phyloP scores from a whole-genome alignment of 2,113 vertebrate genomes.

The Calyptommatus sinebrachiatus region DNA sequence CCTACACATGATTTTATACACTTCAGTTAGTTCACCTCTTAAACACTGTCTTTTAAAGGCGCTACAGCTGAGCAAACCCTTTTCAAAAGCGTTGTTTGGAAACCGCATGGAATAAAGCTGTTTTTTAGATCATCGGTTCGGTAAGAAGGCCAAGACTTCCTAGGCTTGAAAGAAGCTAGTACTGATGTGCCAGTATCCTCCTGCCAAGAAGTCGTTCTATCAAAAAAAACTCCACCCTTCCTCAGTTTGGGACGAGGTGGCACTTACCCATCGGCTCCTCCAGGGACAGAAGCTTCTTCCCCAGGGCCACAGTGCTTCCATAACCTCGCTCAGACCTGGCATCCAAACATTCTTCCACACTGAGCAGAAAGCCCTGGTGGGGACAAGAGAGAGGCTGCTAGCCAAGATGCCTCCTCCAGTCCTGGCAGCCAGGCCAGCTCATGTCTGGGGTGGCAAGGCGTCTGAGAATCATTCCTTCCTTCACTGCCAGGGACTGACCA shows the following conservation, averaged over 20 bases:
- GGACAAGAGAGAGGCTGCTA: background rate
- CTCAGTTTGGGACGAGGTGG: accelerated
- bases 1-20: too few relatives aligned
- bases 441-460: too few relatives aligned
- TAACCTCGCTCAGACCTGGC: constrained; percentile 5
- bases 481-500: background rate
- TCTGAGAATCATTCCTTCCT: background rate
- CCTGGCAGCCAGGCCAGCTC: background rate
- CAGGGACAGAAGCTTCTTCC: constrained; percentile 30
- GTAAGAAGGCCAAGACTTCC: background rate
- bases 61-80: too few relatives aligned
- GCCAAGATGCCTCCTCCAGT: background rate
- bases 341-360: constrained; percentile 40
- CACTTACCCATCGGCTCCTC: constrained; percentile 56
- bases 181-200: background rate
- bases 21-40: too few relatives aligned
- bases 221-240: background rate
- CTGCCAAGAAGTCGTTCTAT: background rate
- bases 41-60: too few relatives aligned
- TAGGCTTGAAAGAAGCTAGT: background rate
- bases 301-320: constrained; percentile 1
- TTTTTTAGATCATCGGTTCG: too few relatives aligned
- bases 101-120: too few relatives aligned
- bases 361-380: constrained; percentile 59
- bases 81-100: too few relatives aligned